Evolutionary conservation across 2,113 vertebrate genomes (phyloP).

Genomic region (Chloebia gouldiae): DNA sequence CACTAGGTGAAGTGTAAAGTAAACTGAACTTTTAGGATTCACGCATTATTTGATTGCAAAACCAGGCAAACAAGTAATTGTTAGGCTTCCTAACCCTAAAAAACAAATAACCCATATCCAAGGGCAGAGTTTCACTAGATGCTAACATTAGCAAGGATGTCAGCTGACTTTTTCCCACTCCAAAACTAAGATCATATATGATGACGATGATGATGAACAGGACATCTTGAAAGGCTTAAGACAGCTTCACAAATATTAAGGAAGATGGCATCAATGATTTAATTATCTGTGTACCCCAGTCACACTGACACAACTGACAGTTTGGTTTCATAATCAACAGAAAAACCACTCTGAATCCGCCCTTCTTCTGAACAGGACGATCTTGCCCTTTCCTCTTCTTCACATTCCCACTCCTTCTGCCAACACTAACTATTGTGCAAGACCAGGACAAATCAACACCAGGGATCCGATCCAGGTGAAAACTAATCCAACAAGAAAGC

Average conservation of each 20-base stretch:
- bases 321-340: not conserved
- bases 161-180: not conserved
- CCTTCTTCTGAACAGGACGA: not conserved
- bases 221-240: not conserved
- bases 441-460: not conserved
- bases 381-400: not conserved
- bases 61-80: not conserved
- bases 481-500: not conserved
- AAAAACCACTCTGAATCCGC: not conserved
- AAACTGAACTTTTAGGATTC: not conserved
- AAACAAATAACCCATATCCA: not conserved
- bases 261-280: not conserved
- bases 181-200: not conserved
- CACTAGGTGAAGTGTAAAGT: not conserved
- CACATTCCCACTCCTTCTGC: not conserved
- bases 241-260: not conserved
- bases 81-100: not conserved
- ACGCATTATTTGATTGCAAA: not conserved
- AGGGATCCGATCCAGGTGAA: not conserved
- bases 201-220: not conserved
- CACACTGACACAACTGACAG: not conserved
- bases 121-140: not conserved
- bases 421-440: conserved; percentile 16
- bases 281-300: not conserved
- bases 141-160: not conserved